phyloP scores from a whole-genome alignment of 2,113 vertebrate species.

The Grammatotria lemairii region DNA sequence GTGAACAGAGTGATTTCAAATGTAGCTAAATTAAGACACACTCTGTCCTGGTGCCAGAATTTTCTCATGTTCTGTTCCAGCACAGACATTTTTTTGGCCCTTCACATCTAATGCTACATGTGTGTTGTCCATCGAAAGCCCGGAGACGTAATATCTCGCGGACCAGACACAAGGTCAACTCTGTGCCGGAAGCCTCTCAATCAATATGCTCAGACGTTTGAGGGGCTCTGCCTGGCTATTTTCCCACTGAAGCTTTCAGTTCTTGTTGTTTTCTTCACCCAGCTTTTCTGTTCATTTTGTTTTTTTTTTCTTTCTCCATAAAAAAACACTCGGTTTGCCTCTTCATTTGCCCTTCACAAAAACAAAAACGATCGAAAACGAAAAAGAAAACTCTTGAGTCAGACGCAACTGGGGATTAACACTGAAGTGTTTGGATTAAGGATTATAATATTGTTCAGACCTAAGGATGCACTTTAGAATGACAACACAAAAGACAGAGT shows the following conservation, averaged over 20 bases:
- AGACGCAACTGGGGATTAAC: constrained; percentile 5
- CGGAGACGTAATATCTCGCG: neutral
- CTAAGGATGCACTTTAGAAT: constrained; percentile 20
- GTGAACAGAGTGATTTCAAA: constrained; percentile 6
- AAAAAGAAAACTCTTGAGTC: neutral
- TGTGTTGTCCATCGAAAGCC: constrained; percentile 18
- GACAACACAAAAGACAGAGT: constrained; percentile 28
- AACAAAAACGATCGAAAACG: neutral
- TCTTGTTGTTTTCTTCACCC: neutral
- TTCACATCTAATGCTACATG: neutral
- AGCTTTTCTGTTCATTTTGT: neutral
- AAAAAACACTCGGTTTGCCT: neutral
- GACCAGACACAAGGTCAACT: constrained; percentile 27
- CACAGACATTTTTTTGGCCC: neutral
- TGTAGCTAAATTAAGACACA: constrained; percentile 7
- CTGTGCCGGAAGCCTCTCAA: constrained; percentile 23
- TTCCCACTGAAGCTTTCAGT: constrained; percentile 27
- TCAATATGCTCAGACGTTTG: constrained; percentile 35
- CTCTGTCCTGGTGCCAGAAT: neutral
- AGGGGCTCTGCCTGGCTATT: neutral
- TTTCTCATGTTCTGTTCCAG: neutral
- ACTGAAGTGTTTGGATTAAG: constrained; percentile 31
- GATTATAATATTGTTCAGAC: constrained; percentile 24
- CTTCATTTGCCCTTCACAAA: neutral
- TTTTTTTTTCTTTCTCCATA: neutral